phyloP scores from a whole-genome alignment of 2,113 vertebrate genomes.

The Podiceps cristatus region DNA sequence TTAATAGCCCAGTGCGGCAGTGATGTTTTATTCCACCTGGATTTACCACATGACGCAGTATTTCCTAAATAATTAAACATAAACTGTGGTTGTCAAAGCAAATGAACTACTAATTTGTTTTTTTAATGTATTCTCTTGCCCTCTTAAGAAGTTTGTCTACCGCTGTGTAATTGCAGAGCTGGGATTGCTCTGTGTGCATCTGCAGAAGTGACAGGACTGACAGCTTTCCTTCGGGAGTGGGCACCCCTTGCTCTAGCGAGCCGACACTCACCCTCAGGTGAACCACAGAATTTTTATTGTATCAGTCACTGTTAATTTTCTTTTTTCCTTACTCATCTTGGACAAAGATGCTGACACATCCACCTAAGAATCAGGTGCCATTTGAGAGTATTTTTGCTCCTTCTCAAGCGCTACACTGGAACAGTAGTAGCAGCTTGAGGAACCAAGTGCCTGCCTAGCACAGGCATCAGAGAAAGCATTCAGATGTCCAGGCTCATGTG shows the following conservation, averaged over 20 bases:
- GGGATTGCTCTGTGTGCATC: background rate
- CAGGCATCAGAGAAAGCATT: background rate
- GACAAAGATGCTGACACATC: background rate
- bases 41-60: background rate
- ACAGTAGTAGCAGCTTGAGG: background rate
- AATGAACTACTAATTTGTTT: background rate
- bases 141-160: background rate
- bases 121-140: background rate
- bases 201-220: background rate
- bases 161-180: background rate
- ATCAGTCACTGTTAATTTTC: background rate
- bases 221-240: background rate
- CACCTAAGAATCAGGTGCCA: background rate
- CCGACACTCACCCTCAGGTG: background rate
- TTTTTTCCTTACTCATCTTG: background rate
- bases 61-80: background rate
- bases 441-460: background rate
- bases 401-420: rapidly evolving
- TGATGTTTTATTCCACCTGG: background rate
- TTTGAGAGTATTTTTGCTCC: background rate
- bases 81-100: background rate
- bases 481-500: background rate
- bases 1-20: background rate
- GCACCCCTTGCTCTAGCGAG: background rate
- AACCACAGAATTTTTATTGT: background rate